Percentiles rank a stretch among this genome's conserved stretches.
phyloP scores from a whole-genome alignment of 1,140 invertebrate genomes.

The Phenacoccus solenopsis region DNA sequence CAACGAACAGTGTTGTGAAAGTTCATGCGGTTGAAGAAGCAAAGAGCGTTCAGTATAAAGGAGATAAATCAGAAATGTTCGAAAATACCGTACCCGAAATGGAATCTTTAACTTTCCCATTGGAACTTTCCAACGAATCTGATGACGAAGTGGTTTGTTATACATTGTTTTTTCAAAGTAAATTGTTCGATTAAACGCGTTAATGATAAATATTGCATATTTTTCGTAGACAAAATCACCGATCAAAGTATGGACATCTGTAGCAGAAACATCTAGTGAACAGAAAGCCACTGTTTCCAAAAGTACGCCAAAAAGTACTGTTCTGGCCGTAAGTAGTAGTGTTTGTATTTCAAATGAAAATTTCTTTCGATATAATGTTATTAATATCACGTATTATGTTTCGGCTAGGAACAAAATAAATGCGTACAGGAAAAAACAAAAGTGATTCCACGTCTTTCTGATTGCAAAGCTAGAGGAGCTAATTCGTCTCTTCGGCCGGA shows the following conservation, averaged over 20 bases:
- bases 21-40: neutral
- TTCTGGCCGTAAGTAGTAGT: neutral
- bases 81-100: neutral
- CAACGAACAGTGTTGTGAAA: too few relatives aligned
- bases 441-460: constrained; percentile 54
- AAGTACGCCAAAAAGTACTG: neutral
- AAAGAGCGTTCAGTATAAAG: neutral
- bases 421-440: constrained; percentile 32
- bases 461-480: constrained; percentile 28
- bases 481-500: constrained; percentile 39
- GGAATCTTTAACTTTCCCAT: neutral
- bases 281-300: neutral
- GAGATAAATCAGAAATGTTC: neutral
- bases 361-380: neutral
- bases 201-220: neutral
- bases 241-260: neutral
- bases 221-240: neutral
- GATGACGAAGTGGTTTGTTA: too few relatives aligned
- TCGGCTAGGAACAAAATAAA: neutral
- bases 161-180: too few relatives aligned
- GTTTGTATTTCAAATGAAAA: too few relatives aligned
- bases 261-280: neutral
- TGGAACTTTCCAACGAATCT: neutral
- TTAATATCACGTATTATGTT: neutral
- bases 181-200: too few relatives aligned